Conservation (phyloP, 2,113 vertebrate species). For the Rhinolophus ferrumequinum region DNA sequence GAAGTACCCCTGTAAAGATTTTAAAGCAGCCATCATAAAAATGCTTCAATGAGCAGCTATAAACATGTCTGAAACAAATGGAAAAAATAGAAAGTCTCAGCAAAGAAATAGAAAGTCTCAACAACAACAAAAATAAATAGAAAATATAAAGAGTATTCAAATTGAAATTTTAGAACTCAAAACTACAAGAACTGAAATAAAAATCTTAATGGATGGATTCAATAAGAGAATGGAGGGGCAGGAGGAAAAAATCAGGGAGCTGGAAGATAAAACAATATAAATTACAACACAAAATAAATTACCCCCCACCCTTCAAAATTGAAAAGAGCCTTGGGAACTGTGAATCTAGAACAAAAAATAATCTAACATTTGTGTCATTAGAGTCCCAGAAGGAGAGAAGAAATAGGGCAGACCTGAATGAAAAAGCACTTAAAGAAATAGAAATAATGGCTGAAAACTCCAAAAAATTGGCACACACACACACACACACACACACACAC, state of each 20-base stretch:
- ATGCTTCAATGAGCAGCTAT: background rate
- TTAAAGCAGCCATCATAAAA: background rate
- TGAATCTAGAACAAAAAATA: background rate
- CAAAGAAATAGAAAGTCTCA: background rate
- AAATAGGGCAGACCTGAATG: background rate
- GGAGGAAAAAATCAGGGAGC: background rate
- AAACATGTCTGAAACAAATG: background rate
- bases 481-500: background rate
- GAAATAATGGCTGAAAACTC: background rate
- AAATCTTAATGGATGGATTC: background rate
- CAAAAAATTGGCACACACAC: background rate
- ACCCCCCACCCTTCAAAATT: background rate
- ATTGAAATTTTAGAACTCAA: background rate
- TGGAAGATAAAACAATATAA: background rate
- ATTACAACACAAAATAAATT: background rate
- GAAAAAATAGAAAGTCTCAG: background rate
- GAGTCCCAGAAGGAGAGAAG: background rate
- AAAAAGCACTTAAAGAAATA: background rate
- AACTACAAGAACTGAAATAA: background rate
- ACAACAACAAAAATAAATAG: background rate
- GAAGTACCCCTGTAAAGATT: background rate
- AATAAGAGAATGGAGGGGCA: background rate
- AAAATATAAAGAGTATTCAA: background rate
- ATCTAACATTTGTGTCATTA: background rate
- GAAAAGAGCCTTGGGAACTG: background rate